Base-by-base conservation (phyloP, 2,797 vertebrate species). In the Urophycis tenuis region DNA sequence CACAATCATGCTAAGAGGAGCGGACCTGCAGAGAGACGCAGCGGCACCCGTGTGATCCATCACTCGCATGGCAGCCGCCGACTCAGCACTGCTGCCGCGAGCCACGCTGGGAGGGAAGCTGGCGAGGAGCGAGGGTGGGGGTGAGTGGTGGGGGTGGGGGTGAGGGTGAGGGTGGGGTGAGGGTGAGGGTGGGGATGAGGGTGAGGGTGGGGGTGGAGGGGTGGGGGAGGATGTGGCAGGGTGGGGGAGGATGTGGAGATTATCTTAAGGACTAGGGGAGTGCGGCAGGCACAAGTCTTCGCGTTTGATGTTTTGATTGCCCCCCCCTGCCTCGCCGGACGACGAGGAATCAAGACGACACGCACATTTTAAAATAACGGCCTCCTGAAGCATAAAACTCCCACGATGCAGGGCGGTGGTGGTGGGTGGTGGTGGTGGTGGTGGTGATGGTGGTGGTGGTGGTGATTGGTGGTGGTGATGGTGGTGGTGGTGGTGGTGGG, bases 331-430 rank as follows among this genome's bases (percentile, higher is more conserved):
- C 78, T 72, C 81, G 74, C 77, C 77, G 79, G 83, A 85, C 88
- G 88, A 92, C 84, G 78, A 86, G 60, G 89, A 90, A 91, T 81
- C 88, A 88, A 36, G 84, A 83, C 86, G 85, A 10, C 22, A 25
- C 25, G 53, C 78, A 34, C 76, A 75, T 70, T 69, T 73, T 78
- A 88, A 73, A 83, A 83, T 78, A 87, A 80, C 39, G 36, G 74
- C 9, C 75, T 75, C 84, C 86, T 83, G 32, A 67, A 74, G 60
- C 12, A 25, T 67, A 12, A 67, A 67, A 29, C 60, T 10, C 25
- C 25, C 3, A n/a, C n/a, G n/a, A n/a, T n/a, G n/a, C n/a, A n/a
- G n/a, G n/a, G n/a, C n/a, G n/a, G n/a, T n/a, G n/a, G n/a, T n/a
- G n/a, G n/a, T n/a, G n/a, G n/a, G n/a, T n/a, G n/a, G n/a, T n/a